Percentiles rank a stretch among this genome's conserved stretches.
These are phyloP conservation scores for Seira ritae DNA, from an alignment of 2,888 invertebrate species.

Conservation along the genomic window DNA sequence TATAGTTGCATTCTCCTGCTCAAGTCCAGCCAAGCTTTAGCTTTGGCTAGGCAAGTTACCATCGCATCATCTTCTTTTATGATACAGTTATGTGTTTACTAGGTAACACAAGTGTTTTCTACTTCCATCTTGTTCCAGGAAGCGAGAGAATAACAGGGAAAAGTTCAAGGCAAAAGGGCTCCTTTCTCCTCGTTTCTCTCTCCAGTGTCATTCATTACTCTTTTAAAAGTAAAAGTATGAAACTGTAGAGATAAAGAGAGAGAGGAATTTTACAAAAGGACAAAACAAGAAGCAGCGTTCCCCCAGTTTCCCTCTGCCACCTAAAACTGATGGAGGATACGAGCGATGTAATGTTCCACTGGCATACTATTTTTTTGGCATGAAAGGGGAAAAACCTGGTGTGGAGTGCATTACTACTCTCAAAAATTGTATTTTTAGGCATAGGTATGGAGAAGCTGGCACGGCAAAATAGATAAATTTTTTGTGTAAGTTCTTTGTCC, in stretches of 20 bases:
- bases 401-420: not conserved
- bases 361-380: constrained; percentile 6
- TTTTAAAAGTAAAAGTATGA: constrained; percentile 57
- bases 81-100: too few species aligned
- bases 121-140: too few species aligned
- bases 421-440: not conserved
- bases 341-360: not conserved
- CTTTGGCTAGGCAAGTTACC: too few species aligned
- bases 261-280: constrained; percentile 48
- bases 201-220: constrained; percentile 61
- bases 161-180: constrained; percentile 59
- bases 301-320: constrained; percentile 29
- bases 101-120: too few species aligned
- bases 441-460: not conserved
- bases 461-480: constrained; percentile 1
- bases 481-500: not conserved
- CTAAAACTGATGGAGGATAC: not conserved
- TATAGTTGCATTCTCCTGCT: too few species aligned
- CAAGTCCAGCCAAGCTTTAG: too few species aligned
- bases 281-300: constrained; percentile 46
- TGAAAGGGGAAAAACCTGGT: not conserved
- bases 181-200: constrained; percentile 37
- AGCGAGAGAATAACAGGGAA: constrained; percentile 58
- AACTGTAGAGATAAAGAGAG: constrained; percentile 23
- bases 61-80: too few species aligned